Conservation (phyloP, 2,888 invertebrate genomes). For the Serripes groenlandicus region DNA sequence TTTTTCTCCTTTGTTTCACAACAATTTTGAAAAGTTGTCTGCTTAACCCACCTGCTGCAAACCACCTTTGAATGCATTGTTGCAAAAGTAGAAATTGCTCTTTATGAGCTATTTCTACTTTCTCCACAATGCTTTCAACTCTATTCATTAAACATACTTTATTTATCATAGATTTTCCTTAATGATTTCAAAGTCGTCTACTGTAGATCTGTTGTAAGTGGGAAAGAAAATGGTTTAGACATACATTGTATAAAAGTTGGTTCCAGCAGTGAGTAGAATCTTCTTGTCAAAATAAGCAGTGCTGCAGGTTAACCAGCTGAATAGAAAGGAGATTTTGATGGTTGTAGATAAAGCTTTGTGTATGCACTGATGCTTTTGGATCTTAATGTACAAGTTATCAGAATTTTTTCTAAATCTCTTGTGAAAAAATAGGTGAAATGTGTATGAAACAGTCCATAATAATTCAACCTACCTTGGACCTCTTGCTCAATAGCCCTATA, state of each 20-base stretch:
- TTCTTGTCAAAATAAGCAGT: too few relatives aligned
- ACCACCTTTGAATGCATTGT: not conserved
- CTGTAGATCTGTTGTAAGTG: not conserved
- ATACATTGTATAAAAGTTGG: not conserved
- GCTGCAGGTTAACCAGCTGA: too few relatives aligned
- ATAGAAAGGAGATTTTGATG: too few relatives aligned
- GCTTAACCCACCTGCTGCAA: not conserved
- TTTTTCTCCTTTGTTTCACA: not conserved
- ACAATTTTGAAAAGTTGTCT: not conserved
- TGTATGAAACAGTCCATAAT: too few relatives aligned
- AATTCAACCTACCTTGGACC: too few relatives aligned
- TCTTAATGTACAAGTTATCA: too few relatives aligned
- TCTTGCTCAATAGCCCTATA: too few relatives aligned
- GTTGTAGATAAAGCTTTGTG: too few relatives aligned
- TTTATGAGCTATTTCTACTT: not conserved
- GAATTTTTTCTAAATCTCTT: too few relatives aligned
- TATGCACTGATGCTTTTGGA: too few relatives aligned
- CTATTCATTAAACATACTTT: not conserved
- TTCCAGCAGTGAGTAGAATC: too few relatives aligned
- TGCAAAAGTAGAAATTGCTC: not conserved
- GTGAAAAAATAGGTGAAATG: too few relatives aligned
- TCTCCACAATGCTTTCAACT: not conserved
- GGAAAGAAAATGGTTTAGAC: not conserved
- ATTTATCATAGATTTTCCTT: not conserved
- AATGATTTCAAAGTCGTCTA: not conserved